A percentile compares a stretch with the other conserved stretches of the same genome.
These are phyloP conservation scores for Drosophila yooni DNA, from an alignment of 2,888 invertebrate genomes.

Conservation along the genomic window DNA sequence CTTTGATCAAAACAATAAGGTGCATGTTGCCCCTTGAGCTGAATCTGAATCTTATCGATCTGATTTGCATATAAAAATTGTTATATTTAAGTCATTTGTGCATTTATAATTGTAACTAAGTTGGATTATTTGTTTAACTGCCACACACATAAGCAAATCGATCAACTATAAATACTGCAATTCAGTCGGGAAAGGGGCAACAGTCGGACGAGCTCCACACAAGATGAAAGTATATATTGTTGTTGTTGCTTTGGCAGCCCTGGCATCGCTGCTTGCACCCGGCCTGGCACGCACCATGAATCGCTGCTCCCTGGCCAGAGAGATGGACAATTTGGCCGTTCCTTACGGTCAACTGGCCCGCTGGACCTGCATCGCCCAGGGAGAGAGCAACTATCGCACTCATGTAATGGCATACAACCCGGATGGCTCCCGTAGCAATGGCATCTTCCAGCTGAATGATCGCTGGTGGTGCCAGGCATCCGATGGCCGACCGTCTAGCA, in stretches of 20 bases:
- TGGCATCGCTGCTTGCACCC: slow-evolving; percentile 43
- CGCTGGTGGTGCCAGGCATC: slow-evolving; percentile 77
- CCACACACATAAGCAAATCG: background rate
- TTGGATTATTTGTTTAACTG: slow-evolving; percentile 25
- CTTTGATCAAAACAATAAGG: background rate
- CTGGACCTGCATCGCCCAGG: slow-evolving; percentile 79
- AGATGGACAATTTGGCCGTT: slow-evolving; percentile 72
- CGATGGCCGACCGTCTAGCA: slow-evolving; percentile 57
- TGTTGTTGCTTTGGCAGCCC: slow-evolving; percentile 19
- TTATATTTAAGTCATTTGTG: background rate
- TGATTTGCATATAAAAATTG: slow-evolving; percentile 4
- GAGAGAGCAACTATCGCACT: slow-evolving; percentile 82
- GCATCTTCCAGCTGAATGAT: slow-evolving; percentile 82
- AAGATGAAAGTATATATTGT: slow-evolving; percentile 40
- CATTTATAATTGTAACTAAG: background rate
- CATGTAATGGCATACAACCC: slow-evolving; percentile 83
- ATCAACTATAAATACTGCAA: slow-evolving; percentile 41
- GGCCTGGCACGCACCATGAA: slow-evolving; percentile 56
- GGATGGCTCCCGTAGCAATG: slow-evolving; percentile 85
- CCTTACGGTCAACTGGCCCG: slow-evolving; percentile 64
- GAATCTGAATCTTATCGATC: slow-evolving; percentile 31
- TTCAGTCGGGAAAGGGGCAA: background rate
- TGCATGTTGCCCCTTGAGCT: no score
- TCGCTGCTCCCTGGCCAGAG: slow-evolving; percentile 74
- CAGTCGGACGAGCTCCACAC: slow-evolving; percentile 14